These are phyloP conservation scores for Pyxicephalus adspersus DNA, from an alignment of 2,113 vertebrate genomes.

Conservation along the genomic window DNA sequence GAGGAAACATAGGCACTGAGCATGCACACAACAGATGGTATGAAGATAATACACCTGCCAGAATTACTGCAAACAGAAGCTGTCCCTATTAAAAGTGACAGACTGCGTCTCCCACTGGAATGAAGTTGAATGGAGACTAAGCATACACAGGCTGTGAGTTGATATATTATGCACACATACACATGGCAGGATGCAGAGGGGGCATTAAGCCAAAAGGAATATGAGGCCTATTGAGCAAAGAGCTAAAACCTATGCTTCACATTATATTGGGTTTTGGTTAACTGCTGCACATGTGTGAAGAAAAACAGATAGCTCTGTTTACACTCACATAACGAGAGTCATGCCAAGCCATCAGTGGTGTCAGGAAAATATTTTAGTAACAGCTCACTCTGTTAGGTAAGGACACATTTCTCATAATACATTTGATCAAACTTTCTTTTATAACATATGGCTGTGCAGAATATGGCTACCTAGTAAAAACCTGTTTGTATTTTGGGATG, in stretches of 20 bases:
- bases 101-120: conserved; percentile 46
- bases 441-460: no score
- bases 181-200: background rate
- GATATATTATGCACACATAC: conserved; percentile 40
- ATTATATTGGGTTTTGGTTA: background rate
- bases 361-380: no score
- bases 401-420: no score
- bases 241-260: background rate
- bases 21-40: conserved; percentile 41
- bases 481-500: no score
- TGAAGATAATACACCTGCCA: conserved; percentile 43
- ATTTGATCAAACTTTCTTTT: no score
- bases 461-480: no score
- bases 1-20: conserved; percentile 5
- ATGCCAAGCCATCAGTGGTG: no score
- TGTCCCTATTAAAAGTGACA: conserved; percentile 52
- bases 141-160: conserved; percentile 19
- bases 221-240: background rate
- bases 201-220: conserved; percentile 1
- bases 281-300: background rate
- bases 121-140: conserved; percentile 15
- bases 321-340: background rate
- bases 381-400: no score
- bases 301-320: background rate
- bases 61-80: conserved; percentile 48